Evolutionary conservation across 2,888 invertebrate genomes (phyloP).

Genomic region (Brassicogethes aeneus): DNA sequence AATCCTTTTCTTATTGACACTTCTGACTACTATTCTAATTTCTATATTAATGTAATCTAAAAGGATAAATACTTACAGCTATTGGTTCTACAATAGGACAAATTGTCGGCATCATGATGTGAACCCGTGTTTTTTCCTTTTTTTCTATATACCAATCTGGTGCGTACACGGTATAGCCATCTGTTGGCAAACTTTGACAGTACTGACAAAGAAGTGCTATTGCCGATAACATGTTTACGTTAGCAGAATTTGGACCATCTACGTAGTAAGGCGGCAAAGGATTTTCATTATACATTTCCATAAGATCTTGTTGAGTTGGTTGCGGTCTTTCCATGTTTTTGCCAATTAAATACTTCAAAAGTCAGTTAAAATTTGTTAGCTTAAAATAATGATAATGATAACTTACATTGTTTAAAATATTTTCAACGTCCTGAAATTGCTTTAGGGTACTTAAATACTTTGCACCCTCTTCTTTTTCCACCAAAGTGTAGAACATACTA

Average conservation of each 20-base stretch:
- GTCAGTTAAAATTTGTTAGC: too few relatives aligned
- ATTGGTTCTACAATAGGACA: slow-evolving; percentile 65
- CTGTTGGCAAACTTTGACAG: slow-evolving; percentile 67
- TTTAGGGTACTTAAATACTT: slow-evolving; percentile 37
- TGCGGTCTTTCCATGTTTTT: slow-evolving; percentile 45
- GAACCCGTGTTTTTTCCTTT: slow-evolving; percentile 34
- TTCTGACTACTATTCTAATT: too few relatives aligned
- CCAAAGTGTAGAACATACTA: slow-evolving; percentile 53
- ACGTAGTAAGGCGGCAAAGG: slow-evolving; percentile 46
- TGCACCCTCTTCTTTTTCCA: slow-evolving; percentile 32
- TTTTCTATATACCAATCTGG: slow-evolving; percentile 44
- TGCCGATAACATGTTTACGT: slow-evolving; percentile 49
- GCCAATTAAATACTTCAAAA: slow-evolving; percentile 47
- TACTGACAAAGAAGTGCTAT: slow-evolving; percentile 70
- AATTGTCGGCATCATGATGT: slow-evolving; percentile 65
- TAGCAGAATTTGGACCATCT: slow-evolving; percentile 37
- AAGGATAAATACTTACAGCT: too few relatives aligned
- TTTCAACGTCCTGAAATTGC: slow-evolving; percentile 42
- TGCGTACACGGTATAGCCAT: slow-evolving; percentile 53
- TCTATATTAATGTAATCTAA: too few relatives aligned
- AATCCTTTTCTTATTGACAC: too few relatives aligned
- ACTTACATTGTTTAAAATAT: slow-evolving; percentile 44
- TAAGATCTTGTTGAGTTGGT: slow-evolving; percentile 47
- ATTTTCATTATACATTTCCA: slow-evolving; percentile 45
- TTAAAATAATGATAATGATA: too few relatives aligned